These are phyloP conservation scores for Oophaga sylvatica DNA, from an alignment of 2,797 vertebrate species.

Conservation along the genomic window DNA sequence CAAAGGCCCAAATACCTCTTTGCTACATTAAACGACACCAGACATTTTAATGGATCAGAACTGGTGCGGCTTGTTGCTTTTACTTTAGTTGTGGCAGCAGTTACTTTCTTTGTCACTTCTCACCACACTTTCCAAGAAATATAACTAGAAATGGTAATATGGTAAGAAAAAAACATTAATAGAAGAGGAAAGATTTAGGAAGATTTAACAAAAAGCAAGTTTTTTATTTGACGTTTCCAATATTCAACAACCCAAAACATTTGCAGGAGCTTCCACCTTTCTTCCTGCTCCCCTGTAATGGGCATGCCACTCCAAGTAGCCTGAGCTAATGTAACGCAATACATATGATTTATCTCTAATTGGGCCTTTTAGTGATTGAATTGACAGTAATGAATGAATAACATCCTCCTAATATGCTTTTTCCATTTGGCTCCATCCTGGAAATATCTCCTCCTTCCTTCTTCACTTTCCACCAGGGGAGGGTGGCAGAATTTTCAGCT, in stretches of 20 bases:
- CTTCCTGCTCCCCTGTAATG: conserved; percentile 65
- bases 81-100: too few relatives aligned
- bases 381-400: conserved; percentile 78
- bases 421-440: conserved; percentile 66
- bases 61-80: too few relatives aligned
- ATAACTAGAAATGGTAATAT: too few relatives aligned
- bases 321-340: conserved; percentile 76
- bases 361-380: conserved; percentile 80
- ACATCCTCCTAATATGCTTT: conserved; percentile 70
- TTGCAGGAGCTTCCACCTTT: background rate
- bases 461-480: conserved; percentile 58
- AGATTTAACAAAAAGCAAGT: background rate
- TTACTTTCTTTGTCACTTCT: too few relatives aligned
- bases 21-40: too few relatives aligned
- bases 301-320: conserved; percentile 68
- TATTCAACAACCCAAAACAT: background rate
- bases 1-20: too few relatives aligned
- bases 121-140: too few relatives aligned
- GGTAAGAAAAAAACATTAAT: background rate
- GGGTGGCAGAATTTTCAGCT: conserved; percentile 64
- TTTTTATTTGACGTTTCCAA: background rate
- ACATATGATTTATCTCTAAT: conserved; percentile 83
- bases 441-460: conserved; percentile 61
- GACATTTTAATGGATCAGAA: too few relatives aligned
- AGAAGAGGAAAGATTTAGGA: background rate